phyloP scores from a whole-genome alignment of 2,113 vertebrate species.

The Anas platyrhynchos region DNA sequence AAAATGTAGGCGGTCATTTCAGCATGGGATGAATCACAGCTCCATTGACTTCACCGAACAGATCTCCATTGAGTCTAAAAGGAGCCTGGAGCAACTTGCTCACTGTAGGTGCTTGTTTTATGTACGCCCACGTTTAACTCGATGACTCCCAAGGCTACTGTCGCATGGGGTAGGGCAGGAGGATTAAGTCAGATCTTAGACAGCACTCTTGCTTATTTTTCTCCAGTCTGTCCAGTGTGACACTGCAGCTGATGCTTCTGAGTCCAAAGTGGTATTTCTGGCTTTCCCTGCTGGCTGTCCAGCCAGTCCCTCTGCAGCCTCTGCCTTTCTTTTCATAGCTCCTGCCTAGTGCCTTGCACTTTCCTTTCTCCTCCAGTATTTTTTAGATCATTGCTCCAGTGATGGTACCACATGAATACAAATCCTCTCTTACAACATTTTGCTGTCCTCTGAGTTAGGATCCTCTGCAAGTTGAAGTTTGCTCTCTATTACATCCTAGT shows the following conservation, averaged over 20 bases:
- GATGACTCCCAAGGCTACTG: background rate
- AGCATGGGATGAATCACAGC: background rate
- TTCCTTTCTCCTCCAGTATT: background rate
- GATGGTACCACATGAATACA: background rate
- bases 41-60: background rate
- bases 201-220: fast-evolving
- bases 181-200: background rate
- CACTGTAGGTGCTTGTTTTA: background rate
- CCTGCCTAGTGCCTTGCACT: background rate
- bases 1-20: background rate
- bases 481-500: background rate
- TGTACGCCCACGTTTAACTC: background rate
- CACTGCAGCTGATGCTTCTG: background rate
- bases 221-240: background rate
- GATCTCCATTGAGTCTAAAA: conserved; percentile 11
- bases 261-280: fast-evolving
- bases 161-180: background rate
- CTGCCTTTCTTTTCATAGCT: background rate
- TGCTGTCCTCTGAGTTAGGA: background rate
- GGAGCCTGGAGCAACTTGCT: background rate
- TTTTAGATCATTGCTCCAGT: background rate
- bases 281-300: background rate
- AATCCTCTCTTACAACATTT: fast-evolving
- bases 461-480: background rate
- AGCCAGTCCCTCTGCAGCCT: background rate